These are phyloP conservation scores for Drosophila pectinifera DNA, from an alignment of 1,140 invertebrate species.

Conservation along the genomic window DNA sequence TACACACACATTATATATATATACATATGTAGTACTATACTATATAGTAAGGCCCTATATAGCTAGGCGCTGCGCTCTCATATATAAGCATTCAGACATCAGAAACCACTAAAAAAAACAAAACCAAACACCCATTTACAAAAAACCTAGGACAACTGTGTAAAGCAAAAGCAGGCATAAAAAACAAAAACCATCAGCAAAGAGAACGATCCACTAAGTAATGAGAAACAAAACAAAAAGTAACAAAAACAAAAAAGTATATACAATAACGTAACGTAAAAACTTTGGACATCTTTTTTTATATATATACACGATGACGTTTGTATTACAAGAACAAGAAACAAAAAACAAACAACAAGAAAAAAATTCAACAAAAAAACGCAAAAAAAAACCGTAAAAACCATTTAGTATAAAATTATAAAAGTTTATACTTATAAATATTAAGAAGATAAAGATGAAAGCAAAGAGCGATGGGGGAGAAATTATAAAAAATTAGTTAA, in stretches of 20 bases:
- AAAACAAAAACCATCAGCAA: slow-evolving; percentile 47
- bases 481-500: slow-evolving; percentile 81
- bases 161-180: slow-evolving; percentile 64
- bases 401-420: slow-evolving; percentile 84
- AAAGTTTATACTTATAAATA: slow-evolving; percentile 83
- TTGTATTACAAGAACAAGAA: slow-evolving; percentile 64
- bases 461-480: slow-evolving; percentile 41
- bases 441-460: slow-evolving; percentile 54
- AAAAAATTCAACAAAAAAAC: slow-evolving; percentile 54
- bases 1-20: slow-evolving; percentile 75
- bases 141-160: slow-evolving; percentile 72
- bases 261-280: slow-evolving; percentile 83
- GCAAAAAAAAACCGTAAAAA: slow-evolving; percentile 71
- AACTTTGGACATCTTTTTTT: slow-evolving; percentile 84
- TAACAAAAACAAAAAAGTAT: slow-evolving; percentile 61
- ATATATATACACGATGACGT: slow-evolving; percentile 77
- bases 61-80: slow-evolving; percentile 75
- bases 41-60: slow-evolving; percentile 79
- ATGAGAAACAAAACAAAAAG: slow-evolving; percentile 39
- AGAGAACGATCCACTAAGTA: slow-evolving; percentile 76
- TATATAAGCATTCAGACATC: slow-evolving; percentile 77
- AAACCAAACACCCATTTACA: slow-evolving; percentile 64
- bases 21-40: slow-evolving; percentile 76
- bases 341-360: slow-evolving; percentile 41
- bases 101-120: slow-evolving; percentile 39